Conservation (phyloP, 2,797 vertebrate genomes). For the Anguilla megastoma region DNA sequence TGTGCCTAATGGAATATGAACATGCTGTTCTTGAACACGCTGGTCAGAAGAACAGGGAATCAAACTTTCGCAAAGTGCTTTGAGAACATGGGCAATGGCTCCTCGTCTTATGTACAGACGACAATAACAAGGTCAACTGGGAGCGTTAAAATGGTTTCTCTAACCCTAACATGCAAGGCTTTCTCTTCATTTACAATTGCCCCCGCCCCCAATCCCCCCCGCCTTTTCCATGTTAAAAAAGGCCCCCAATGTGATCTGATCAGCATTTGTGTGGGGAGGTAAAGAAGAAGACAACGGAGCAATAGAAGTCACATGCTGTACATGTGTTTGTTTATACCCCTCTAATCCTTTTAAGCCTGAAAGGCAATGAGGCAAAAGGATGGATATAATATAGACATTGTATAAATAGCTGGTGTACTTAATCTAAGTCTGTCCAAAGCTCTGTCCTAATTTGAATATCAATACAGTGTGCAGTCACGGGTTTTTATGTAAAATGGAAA, state of each 20-base stretch:
- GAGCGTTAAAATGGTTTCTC: conserved; percentile 34
- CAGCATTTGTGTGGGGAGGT: conserved; percentile 42
- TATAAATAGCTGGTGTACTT: conserved; percentile 63
- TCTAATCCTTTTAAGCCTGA: conserved; percentile 52
- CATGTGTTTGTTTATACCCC: conserved; percentile 49
- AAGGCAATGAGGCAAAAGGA: conserved; percentile 47
- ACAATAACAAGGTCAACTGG: conserved; percentile 45
- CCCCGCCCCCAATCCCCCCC: neutral
- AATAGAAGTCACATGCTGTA: conserved; percentile 36
- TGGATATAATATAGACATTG: conserved; percentile 50
- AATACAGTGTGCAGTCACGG: conserved; percentile 61
- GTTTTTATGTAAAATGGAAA: conserved; percentile 55
- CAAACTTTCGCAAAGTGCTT: conserved; percentile 11
- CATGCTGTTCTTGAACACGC: conserved; percentile 25
- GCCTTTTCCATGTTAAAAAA: neutral
- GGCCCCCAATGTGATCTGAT: conserved; percentile 37
- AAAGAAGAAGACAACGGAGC: conserved; percentile 39
- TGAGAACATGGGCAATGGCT: conserved; percentile 23
- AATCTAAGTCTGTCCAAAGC: conserved; percentile 54
- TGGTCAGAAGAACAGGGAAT: conserved; percentile 8
- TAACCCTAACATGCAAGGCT: conserved; percentile 25
- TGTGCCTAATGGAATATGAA: conserved; percentile 46
- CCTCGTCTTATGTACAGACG: conserved; percentile 37
- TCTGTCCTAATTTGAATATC: conserved; percentile 66
- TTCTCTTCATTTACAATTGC: conserved; percentile 30